Conservation (phyloP, 2,888 invertebrate genomes). For the Noctua janthe region DNA sequence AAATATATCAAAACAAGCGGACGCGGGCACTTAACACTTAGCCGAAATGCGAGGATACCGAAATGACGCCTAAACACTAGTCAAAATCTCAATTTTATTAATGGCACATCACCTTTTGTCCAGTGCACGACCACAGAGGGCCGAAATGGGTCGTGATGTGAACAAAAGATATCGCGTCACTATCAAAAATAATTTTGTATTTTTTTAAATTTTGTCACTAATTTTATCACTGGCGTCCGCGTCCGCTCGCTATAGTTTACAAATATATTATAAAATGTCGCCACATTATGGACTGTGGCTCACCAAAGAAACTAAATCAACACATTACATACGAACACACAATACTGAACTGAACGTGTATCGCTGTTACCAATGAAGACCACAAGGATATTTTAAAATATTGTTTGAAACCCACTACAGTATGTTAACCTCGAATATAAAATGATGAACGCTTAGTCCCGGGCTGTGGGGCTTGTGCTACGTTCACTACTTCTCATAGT, state of each 20-base stretch:
- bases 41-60: constrained; percentile 91
- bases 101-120: constrained; percentile 69
- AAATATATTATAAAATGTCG: constrained; percentile 87
- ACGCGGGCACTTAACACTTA: constrained; percentile 89
- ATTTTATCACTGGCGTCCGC: constrained; percentile 89
- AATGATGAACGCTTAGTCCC: constrained; percentile 79
- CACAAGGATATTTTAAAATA: constrained; percentile 89
- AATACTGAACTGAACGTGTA: constrained; percentile 85
- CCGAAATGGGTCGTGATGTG: constrained; percentile 56
- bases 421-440: constrained; percentile 81
- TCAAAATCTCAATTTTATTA: constrained; percentile 81
- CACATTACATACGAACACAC: constrained; percentile 75
- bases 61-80: constrained; percentile 90
- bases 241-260: constrained; percentile 88
- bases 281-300: constrained; percentile 82
- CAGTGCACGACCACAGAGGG: constrained; percentile 68
- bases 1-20: constrained; percentile 89
- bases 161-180: constrained; percentile 72
- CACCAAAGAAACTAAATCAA: constrained; percentile 81
- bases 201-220: constrained; percentile 87
- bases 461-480: constrained; percentile 58
- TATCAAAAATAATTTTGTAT: constrained; percentile 87
- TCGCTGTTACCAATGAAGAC: constrained; percentile 89
- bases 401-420: constrained; percentile 77
- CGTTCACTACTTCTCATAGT: constrained; percentile 66